Evolutionary conservation across 2,888 invertebrate genomes (phyloP).

Genomic region (Coenonympha glycerion): DNA sequence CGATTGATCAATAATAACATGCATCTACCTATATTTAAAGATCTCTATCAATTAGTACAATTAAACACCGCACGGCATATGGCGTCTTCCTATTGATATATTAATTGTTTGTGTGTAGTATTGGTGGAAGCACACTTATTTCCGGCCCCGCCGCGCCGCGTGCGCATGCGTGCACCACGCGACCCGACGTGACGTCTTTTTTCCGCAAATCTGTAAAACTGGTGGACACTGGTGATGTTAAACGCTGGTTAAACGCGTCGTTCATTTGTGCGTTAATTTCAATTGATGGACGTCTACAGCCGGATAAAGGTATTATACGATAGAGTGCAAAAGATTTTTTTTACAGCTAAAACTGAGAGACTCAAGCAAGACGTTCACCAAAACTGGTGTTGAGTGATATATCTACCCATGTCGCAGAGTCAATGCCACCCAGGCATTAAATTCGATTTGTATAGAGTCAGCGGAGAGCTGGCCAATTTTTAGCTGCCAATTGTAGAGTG

Average conservation of each 20-base stretch:
- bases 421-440: too few relatives aligned
- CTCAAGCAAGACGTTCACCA: too few relatives aligned
- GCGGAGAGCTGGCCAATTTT: too few relatives aligned
- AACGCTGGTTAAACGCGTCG: too few relatives aligned
- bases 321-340: background rate
- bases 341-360: background rate
- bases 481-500: too few relatives aligned
- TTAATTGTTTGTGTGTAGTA: conserved; percentile 5
- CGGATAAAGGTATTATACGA: background rate
- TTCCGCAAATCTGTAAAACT: conserved; percentile 22
- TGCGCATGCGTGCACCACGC: conserved; percentile 29
- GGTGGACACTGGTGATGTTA: background rate
- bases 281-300: background rate
- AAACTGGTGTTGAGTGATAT: too few relatives aligned
- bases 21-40: too few relatives aligned
- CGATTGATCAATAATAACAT: background rate
- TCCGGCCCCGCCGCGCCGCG: conserved; percentile 24
- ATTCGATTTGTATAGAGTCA: too few relatives aligned
- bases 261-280: too few relatives aligned
- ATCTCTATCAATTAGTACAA: background rate
- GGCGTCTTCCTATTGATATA: background rate
- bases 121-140: conserved; percentile 28
- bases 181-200: background rate
- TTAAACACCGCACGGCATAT: background rate
- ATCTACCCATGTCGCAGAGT: too few relatives aligned